Percentiles rank a stretch among this genome's conserved stretches.
These are phyloP conservation scores for Stegastes partitus DNA, from an alignment of 2,113 vertebrate genomes.

Conservation along the genomic window DNA sequence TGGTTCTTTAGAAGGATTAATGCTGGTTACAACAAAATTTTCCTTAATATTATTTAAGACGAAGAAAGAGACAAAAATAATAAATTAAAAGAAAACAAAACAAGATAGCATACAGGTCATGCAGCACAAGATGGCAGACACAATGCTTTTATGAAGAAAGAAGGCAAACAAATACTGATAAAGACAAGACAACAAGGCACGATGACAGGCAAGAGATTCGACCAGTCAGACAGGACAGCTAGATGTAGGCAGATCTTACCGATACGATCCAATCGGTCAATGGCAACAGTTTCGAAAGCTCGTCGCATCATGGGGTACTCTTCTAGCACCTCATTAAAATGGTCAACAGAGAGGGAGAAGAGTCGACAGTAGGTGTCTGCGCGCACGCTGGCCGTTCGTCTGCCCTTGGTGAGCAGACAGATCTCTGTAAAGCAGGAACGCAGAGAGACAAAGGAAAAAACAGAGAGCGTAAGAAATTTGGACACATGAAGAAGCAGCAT, in stretches of 20 bases:
- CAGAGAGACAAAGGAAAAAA: constrained; percentile 19
- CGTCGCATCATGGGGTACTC: constrained; percentile 99
- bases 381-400: constrained; percentile 96
- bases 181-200: constrained; percentile 79
- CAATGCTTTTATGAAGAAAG: constrained; percentile 79
- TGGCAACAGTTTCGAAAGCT: constrained; percentile 98
- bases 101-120: constrained; percentile 80
- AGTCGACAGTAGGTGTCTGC: constrained; percentile 98
- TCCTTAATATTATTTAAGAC: constrained; percentile 54
- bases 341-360: constrained; percentile 97
- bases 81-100: constrained; percentile 18
- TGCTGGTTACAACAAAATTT: constrained; percentile 64
- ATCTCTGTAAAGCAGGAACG: constrained; percentile 86
- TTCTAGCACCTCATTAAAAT: constrained; percentile 98
- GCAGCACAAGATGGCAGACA: constrained; percentile 85
- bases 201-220: constrained; percentile 75
- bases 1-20: constrained; percentile 79
- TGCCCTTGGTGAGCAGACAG: constrained; percentile 96
- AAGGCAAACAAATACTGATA: constrained; percentile 75
- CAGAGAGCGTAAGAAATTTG: neutral
- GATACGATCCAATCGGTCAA: constrained; percentile 96
- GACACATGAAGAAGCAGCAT: constrained; percentile 16
- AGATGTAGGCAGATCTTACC: constrained; percentile 83
- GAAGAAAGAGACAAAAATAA: constrained; percentile 38
- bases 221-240: constrained; percentile 49